Evolutionary conservation across 2,113 vertebrate genomes (phyloP).

Genomic region (Platichthys stellatus): DNA sequence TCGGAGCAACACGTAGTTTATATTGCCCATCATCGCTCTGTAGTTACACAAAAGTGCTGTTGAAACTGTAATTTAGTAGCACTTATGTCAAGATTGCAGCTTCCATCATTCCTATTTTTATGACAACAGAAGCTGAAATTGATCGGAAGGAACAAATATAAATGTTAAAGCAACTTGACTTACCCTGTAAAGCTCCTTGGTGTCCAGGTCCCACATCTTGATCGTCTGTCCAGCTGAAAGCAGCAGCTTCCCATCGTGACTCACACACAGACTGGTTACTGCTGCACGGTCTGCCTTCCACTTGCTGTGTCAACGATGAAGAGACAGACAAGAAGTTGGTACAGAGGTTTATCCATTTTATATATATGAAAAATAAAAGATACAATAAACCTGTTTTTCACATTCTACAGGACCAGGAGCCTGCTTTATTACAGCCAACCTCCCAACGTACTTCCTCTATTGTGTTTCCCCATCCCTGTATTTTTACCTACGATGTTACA

Average conservation of each 20-base stretch:
- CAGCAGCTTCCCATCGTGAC: constrained; percentile 94
- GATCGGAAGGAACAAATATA: not conserved
- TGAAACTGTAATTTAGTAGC: not conserved
- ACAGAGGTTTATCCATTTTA: not conserved
- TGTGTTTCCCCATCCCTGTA: not conserved
- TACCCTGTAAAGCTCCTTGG: constrained; percentile 97
- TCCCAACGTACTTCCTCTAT: not conserved
- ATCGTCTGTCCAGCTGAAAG: constrained; percentile 95
- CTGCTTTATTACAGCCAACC: not conserved
- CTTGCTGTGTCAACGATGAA: constrained; percentile 82
- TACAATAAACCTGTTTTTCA: not conserved
- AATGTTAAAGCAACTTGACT: constrained; percentile 56
- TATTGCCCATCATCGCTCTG: not conserved
- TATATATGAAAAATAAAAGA: too few species aligned
- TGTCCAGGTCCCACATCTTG: constrained; percentile 98
- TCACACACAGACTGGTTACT: constrained; percentile 92
- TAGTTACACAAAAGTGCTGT: too few species aligned
- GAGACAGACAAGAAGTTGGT: constrained; percentile 8
- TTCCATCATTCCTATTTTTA: not conserved
- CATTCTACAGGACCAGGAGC: not conserved
- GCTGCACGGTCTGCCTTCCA: constrained; percentile 96
- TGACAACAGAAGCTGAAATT: not conserved
- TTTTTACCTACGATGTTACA: not conserved
- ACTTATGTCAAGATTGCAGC: not conserved
- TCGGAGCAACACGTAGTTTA: too few species aligned